Percentiles rank a stretch among this genome's conserved stretches.
phyloP scores from a whole-genome alignment of 2,888 invertebrate species.

The Hydraecia micacea region DNA sequence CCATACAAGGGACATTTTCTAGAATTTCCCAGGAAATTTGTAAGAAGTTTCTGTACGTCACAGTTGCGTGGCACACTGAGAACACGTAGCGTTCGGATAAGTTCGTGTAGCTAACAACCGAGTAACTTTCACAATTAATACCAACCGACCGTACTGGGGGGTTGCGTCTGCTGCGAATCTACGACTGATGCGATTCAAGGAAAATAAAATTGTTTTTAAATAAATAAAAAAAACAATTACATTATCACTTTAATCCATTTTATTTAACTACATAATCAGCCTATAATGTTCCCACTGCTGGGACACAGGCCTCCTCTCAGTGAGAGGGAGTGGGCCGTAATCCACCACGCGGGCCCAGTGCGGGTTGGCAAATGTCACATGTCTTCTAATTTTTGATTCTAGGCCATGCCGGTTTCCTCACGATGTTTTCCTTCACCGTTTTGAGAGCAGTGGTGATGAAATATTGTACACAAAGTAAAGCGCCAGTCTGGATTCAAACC shows the following conservation, averaged over 20 bases:
- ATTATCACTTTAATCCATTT: neutral
- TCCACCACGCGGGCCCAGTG: too few relatives aligned
- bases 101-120: conserved; percentile 73
- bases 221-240: neutral
- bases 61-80: conserved; percentile 58
- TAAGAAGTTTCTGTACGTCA: conserved; percentile 55
- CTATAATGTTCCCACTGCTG: too few relatives aligned
- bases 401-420: too few relatives aligned
- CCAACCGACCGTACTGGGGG: conserved; percentile 66
- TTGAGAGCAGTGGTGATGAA: too few relatives aligned
- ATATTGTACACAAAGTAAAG: too few relatives aligned
- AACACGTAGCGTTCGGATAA: conserved; percentile 75
- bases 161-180: conserved; percentile 49
- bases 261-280: too few relatives aligned
- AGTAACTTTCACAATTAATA: conserved; percentile 83
- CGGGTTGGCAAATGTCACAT: too few relatives aligned
- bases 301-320: too few relatives aligned
- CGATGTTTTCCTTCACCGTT: too few relatives aligned
- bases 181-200: conserved; percentile 27
- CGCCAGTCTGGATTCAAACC: too few relatives aligned
- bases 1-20: conserved; percentile 34
- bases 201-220: neutral
- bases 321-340: too few relatives aligned
- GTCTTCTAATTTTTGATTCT: too few relatives aligned
- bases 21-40: conserved; percentile 42